These are phyloP conservation scores for Dipodomys spectabilis DNA, from an alignment of 2,113 vertebrate species.

Conservation along the genomic window DNA sequence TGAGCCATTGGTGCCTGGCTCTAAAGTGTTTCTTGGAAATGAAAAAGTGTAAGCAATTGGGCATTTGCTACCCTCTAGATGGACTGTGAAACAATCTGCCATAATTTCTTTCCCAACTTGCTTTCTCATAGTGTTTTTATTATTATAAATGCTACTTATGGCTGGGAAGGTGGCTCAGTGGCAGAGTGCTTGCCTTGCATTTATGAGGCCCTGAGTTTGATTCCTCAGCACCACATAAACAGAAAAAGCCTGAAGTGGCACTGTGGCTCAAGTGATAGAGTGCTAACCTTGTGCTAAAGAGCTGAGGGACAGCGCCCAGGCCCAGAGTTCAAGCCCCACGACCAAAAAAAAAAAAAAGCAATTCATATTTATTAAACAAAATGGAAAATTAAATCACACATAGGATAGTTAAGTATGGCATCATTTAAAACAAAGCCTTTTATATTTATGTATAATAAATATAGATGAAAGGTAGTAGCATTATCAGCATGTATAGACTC, in stretches of 20 bases:
- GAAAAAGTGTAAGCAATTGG: neutral
- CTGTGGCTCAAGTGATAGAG: too few species aligned
- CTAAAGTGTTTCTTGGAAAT: neutral
- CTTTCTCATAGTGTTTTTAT: slow-evolving; percentile 3
- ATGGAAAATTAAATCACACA: neutral
- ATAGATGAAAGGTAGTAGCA: neutral
- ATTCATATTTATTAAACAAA: slow-evolving; percentile 23
- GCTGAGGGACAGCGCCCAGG: too few species aligned
- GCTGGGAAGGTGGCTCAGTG: too few species aligned
- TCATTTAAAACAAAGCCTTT: neutral
- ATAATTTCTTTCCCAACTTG: neutral
- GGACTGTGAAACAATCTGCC: neutral
- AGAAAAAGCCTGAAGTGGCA: too few species aligned
- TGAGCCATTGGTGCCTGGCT: too few species aligned
- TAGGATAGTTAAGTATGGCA: neutral
- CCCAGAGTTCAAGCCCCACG: too few species aligned
- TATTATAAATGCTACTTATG: neutral
- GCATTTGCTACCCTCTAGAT: neutral
- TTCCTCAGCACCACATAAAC: too few species aligned
- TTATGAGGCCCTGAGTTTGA: too few species aligned
- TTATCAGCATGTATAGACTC: neutral
- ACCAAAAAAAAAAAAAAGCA: too few species aligned
- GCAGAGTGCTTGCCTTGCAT: too few species aligned
- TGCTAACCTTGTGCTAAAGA: too few species aligned
- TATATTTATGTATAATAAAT: neutral